Conservation (phyloP, 2,113 vertebrate species). For the Takifugu bimaculatus region DNA sequence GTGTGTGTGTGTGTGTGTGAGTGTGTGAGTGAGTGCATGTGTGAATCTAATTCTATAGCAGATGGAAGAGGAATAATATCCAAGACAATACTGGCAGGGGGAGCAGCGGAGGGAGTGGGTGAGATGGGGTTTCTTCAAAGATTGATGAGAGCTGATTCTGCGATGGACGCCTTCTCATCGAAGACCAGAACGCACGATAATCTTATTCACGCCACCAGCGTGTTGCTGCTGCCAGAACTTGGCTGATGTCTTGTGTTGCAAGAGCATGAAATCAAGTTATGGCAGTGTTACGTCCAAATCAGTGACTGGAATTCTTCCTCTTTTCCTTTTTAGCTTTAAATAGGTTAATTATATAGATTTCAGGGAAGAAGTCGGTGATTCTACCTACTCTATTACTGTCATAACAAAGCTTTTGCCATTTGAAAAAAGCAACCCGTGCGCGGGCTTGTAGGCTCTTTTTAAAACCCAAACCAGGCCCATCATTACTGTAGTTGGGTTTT, state of each 20-base stretch:
- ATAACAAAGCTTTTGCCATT: neutral
- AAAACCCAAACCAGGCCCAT: no score
- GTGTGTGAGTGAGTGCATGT: neutral
- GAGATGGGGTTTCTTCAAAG: slow-evolving; percentile 33
- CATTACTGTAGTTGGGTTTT: slow-evolving; percentile 6
- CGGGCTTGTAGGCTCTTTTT: no score
- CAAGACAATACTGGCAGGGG: slow-evolving; percentile 58
- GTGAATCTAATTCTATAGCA: slow-evolving; percentile 62
- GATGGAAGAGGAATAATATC: slow-evolving; percentile 67
- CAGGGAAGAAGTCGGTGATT: neutral
- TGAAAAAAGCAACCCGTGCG: no score
- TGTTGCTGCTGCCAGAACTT: slow-evolving; percentile 28
- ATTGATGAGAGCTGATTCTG: slow-evolving; percentile 33
- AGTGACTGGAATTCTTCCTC: neutral
- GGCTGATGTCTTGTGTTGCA: slow-evolving; percentile 37
- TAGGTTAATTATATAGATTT: neutral
- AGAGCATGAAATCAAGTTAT: slow-evolving; percentile 33
- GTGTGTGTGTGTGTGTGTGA: neutral
- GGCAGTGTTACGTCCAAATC: slow-evolving; percentile 16
- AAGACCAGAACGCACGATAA: slow-evolving; percentile 31
- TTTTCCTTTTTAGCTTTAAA: slow-evolving; percentile 3
- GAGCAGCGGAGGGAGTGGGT: slow-evolving; percentile 18
- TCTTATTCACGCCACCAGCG: slow-evolving; percentile 14
- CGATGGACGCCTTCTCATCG: slow-evolving; percentile 21
- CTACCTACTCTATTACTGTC: neutral